Conservation (phyloP, 1,140 invertebrate genomes). For the Drosophila ogumai region DNA sequence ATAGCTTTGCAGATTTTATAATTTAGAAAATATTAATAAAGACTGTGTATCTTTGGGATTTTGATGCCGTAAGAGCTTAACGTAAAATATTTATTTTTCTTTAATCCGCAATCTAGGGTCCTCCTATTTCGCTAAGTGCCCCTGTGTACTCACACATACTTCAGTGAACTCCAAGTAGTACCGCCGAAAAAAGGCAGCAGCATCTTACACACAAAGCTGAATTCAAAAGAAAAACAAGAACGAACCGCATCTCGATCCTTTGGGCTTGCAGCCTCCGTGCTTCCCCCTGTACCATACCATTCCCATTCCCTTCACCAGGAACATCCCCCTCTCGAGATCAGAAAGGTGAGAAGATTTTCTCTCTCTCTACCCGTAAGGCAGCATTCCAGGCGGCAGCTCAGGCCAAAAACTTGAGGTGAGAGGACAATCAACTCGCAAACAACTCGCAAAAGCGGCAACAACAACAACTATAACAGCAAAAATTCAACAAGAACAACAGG, state of each 20-base stretch:
- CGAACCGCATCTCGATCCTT: slow-evolving; percentile 53
- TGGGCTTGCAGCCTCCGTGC: slow-evolving; percentile 28
- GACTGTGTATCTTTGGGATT: not conserved
- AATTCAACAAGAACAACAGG: slow-evolving; percentile 15
- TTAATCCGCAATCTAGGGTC: not conserved
- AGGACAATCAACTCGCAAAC: slow-evolving; percentile 76
- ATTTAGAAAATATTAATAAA: no score
- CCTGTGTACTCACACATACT: slow-evolving; percentile 32
- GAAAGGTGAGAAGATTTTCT: slow-evolving; percentile 76
- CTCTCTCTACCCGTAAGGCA: slow-evolving; percentile 74
- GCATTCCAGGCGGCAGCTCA: slow-evolving; percentile 62
- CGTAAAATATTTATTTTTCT: not conserved
- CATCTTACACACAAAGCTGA: slow-evolving; percentile 58
- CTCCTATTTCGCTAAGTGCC: not conserved
- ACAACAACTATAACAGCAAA: slow-evolving; percentile 31
- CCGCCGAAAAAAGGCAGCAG: slow-evolving; percentile 30
- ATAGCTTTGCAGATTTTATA: no score
- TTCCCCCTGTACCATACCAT: slow-evolving; percentile 1
- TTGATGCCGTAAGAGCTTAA: no score
- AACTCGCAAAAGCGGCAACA: slow-evolving; percentile 37
- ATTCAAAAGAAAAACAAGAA: slow-evolving; percentile 76
- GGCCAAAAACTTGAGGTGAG: slow-evolving; percentile 77
- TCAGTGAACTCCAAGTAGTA: slow-evolving; percentile 42
- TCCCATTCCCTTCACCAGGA: not conserved
- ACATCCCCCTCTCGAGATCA: slow-evolving; percentile 7